A percentile compares a stretch with the other conserved stretches of the same genome.
Evolutionary conservation across 30 jellyfish, hydroid and myxozoan species (phyloP).

Genomic region (Phacellophora camtschatica): DNA sequence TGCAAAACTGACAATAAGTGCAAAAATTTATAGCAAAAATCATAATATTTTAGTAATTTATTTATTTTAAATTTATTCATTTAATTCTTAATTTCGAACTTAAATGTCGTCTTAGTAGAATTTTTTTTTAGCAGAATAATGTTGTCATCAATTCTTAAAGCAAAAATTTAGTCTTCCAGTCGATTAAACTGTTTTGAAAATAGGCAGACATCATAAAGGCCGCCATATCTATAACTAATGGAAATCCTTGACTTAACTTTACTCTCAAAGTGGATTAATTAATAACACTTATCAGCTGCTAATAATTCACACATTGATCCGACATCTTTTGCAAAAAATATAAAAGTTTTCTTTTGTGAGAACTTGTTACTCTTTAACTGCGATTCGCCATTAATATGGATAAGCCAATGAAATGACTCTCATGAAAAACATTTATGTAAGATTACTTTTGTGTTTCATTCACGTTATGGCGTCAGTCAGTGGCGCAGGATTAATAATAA

Average conservation of each 20-base stretch:
- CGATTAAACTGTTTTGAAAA: neutral
- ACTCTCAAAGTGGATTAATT: conserved; percentile 30
- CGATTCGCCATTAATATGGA: conserved; percentile 57
- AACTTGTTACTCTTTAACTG: conserved; percentile 36
- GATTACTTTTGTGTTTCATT: conserved; percentile 47
- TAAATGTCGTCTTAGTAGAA: too few species aligned
- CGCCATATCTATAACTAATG: conserved; percentile 53
- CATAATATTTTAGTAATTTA: too few species aligned
- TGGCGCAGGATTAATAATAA: conserved; percentile 18
- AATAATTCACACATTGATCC: conserved; percentile 15
- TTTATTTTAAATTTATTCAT: too few species aligned
- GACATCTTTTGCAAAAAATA: conserved; percentile 21
- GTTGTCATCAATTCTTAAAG: too few species aligned
- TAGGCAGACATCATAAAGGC: conserved; percentile 46
- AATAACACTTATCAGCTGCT: conserved; percentile 62
- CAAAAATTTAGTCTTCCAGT: too few species aligned
- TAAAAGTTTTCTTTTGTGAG: conserved; percentile 20
- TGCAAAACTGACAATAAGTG: too few species aligned
- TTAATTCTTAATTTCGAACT: too few species aligned
- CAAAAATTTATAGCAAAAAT: too few species aligned
- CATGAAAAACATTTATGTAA: conserved; percentile 27
- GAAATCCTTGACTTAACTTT: conserved; percentile 20
- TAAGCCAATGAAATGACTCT: conserved; percentile 25
- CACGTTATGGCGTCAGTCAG: conserved; percentile 54
- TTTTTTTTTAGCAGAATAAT: too few species aligned